A percentile compares a stretch with the other conserved stretches of the same genome.
Evolutionary conservation across 1,140 invertebrate genomes (phyloP).

Genomic region (Zaprionus capensis): DNA sequence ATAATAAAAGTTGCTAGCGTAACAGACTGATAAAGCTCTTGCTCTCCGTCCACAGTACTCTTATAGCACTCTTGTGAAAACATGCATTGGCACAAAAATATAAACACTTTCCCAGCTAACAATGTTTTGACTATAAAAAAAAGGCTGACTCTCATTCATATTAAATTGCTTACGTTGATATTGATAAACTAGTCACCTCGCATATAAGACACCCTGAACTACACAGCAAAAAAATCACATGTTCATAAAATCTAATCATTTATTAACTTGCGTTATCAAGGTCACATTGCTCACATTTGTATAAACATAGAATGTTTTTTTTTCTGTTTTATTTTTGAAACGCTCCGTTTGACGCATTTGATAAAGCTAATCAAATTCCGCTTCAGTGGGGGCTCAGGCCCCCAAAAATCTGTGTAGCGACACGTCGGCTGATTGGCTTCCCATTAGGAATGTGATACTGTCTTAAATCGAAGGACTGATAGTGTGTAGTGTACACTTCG

Average conservation of each 20-base stretch:
- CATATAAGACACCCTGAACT: neutral
- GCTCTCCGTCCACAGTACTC: neutral
- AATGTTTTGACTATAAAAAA: neutral
- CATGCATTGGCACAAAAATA: constrained; percentile 2
- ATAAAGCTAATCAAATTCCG: constrained; percentile 12
- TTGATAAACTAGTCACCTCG: constrained; percentile 24
- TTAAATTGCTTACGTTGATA: neutral
- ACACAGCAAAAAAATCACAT: constrained; percentile 15
- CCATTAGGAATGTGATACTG: neutral
- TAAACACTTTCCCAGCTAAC: neutral
- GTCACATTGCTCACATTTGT: constrained; percentile 45
- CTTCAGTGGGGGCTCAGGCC: neutral
- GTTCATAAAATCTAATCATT: constrained; percentile 59
- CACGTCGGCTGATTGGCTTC: constrained; percentile 12
- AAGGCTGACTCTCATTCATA: neutral
- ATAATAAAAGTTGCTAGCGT: neutral
- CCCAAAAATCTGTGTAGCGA: neutral
- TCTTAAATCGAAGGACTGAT: neutral
- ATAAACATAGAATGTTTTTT: constrained; percentile 38
- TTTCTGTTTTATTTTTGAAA: constrained; percentile 36
- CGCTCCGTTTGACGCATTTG: constrained; percentile 25
- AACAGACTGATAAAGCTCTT: neutral
- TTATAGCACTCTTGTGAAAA: neutral
- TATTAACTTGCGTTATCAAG: constrained; percentile 40
- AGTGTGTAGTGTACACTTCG: neutral